Percentiles rank a stretch among this genome's conserved stretches.
These are phyloP conservation scores for Drosophila ezoana DNA, from an alignment of 2,888 invertebrate species.

Conservation along the genomic window DNA sequence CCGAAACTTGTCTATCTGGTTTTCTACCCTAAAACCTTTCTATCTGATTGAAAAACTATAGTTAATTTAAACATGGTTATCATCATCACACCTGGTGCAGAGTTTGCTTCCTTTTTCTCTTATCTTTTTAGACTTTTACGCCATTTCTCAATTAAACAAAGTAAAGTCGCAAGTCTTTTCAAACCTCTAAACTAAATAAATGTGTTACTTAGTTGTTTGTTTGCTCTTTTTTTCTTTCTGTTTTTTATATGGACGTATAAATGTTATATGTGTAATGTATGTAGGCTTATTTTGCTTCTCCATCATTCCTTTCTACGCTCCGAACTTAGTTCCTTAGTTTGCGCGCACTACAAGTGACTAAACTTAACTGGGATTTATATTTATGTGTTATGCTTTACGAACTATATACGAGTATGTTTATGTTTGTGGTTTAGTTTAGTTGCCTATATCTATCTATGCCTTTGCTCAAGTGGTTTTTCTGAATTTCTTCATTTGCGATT, in stretches of 20 bases:
- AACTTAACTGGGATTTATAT: slow-evolving; percentile 68
- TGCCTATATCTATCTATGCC: slow-evolving; percentile 27
- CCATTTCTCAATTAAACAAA: slow-evolving; percentile 43
- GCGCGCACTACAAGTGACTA: slow-evolving; percentile 65
- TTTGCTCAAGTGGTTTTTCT: slow-evolving; percentile 27
- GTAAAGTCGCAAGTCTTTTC: slow-evolving; percentile 67
- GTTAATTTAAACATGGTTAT: slow-evolving; percentile 13
- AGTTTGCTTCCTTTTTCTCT: slow-evolving; percentile 1
- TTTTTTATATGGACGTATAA: slow-evolving; percentile 73
- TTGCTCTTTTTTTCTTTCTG: slow-evolving; percentile 44
- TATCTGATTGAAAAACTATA: slow-evolving; percentile 23
- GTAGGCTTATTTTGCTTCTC: slow-evolving; percentile 17
- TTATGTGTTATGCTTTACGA: slow-evolving; percentile 35
- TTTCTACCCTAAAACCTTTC: not conserved
- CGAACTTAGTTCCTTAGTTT: slow-evolving; percentile 73
- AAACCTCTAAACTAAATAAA: slow-evolving; percentile 65
- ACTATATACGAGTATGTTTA: slow-evolving; percentile 32
- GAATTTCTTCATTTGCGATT: slow-evolving; percentile 68
- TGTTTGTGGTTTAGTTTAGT: slow-evolving; percentile 18
- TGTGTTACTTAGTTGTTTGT: slow-evolving; percentile 45
- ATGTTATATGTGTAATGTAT: slow-evolving; percentile 58
- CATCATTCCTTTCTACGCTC: slow-evolving; percentile 7
- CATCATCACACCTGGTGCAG: slow-evolving; percentile 23
- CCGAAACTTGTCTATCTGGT: slow-evolving; percentile 12
- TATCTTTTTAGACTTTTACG: slow-evolving; percentile 40